Conservation (phyloP, 2,797 vertebrate genomes). For the Molossus molossus region DNA sequence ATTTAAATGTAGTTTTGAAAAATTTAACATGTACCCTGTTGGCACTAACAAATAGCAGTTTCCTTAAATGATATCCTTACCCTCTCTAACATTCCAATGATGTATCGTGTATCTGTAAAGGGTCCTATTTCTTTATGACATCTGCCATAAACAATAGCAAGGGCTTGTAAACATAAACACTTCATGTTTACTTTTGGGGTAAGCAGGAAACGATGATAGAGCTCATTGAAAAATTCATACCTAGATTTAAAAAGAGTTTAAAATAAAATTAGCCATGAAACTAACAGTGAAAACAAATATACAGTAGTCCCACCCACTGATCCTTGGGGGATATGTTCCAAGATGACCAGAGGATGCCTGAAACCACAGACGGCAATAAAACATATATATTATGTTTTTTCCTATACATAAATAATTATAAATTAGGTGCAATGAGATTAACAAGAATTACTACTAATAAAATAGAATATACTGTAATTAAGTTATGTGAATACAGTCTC, state of each 20-base stretch:
- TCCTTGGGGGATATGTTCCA: background rate
- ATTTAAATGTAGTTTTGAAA: conserved; percentile 59
- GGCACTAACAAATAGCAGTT: background rate
- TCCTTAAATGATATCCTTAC: conserved; percentile 89
- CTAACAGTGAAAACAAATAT: background rate
- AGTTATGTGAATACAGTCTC: background rate
- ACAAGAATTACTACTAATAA: background rate
- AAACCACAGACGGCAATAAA: background rate
- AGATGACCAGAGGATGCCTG: background rate
- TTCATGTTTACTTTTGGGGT: conserved; percentile 99
- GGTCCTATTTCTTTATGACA: conserved; percentile 98
- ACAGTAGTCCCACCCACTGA: background rate
- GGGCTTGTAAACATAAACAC: conserved; percentile 98
- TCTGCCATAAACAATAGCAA: conserved; percentile 98
- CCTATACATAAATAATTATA: background rate
- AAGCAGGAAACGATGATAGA: conserved; percentile 99
- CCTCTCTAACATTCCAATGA: conserved; percentile 98
- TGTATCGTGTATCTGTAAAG: conserved; percentile 98
- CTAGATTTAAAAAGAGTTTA: conserved; percentile 88
- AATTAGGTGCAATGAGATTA: background rate
- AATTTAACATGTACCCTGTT: background rate
- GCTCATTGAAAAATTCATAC: conserved; percentile 99
- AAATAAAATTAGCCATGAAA: conserved; percentile 41
- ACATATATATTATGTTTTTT: background rate
- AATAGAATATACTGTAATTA: background rate